Percentiles rank a stretch among this genome's conserved stretches.
Conservation (phyloP, 2,888 invertebrate species). For the Anoplius nigerrimus region DNA sequence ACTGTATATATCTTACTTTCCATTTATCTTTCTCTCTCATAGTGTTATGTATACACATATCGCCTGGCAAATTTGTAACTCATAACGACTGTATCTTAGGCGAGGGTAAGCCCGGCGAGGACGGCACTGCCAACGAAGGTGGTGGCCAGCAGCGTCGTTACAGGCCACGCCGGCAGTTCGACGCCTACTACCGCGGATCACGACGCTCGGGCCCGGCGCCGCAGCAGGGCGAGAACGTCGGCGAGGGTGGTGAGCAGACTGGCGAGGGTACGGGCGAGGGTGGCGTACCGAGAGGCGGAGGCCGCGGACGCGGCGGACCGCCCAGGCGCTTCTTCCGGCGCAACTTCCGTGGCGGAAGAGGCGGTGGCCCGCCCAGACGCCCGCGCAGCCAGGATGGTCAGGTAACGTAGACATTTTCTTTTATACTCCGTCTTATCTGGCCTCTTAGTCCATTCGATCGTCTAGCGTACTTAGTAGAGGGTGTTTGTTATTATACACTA, state of each 20-base stretch:
- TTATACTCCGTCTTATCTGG: neutral
- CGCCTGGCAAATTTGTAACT: too few species aligned
- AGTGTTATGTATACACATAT: too few species aligned
- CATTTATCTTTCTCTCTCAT: too few species aligned
- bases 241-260: conserved; percentile 61
- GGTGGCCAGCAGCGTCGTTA: conserved; percentile 74
- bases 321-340: conserved; percentile 84
- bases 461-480: too few species aligned
- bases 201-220: conserved; percentile 73
- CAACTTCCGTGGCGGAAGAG: conserved; percentile 84
- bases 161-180: conserved; percentile 75
- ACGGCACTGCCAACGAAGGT: conserved; percentile 71
- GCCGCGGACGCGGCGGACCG: conserved; percentile 75
- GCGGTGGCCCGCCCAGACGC: conserved; percentile 76
- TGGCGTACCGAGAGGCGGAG: conserved; percentile 65
- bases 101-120: conserved; percentile 74
- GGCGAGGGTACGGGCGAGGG: conserved; percentile 56
- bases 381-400: conserved; percentile 78
- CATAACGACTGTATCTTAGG: too few species aligned
- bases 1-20: too few species aligned
- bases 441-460: too few species aligned
- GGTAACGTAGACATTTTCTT: conserved; percentile 53
- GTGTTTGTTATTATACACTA: too few species aligned
- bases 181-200: conserved; percentile 73
- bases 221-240: conserved; percentile 71